Conservation (phyloP, 1,140 invertebrate genomes). For the Drosophila gunungcola region DNA sequence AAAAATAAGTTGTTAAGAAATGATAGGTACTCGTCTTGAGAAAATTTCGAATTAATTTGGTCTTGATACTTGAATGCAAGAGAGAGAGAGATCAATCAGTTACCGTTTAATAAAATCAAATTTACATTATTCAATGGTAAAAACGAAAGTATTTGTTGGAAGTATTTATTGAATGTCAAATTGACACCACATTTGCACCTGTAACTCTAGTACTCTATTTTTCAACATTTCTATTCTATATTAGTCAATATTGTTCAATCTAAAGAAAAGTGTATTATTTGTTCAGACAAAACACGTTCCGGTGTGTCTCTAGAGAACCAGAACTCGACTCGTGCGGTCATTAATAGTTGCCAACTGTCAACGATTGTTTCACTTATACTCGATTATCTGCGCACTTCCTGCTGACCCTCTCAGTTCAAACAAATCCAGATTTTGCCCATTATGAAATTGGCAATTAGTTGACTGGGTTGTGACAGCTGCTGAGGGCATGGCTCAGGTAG, state of each 20-base stretch:
- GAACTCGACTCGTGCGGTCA: neutral
- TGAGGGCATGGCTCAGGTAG: conserved; percentile 15
- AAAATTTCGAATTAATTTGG: no score
- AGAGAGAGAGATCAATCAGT: no score
- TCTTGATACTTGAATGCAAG: no score
- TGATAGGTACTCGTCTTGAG: no score
- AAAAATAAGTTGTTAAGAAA: neutral
- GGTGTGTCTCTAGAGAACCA: neutral
- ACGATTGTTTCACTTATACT: conserved; percentile 15
- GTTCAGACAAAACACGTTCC: conserved; percentile 3
- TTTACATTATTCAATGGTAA: no score
- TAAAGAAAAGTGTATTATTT: neutral
- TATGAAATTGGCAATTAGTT: conserved; percentile 44
- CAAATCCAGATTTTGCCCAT: conserved; percentile 32
- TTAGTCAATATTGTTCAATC: neutral
- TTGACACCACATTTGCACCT: no score
- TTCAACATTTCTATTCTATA: neutral
- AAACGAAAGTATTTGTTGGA: neutral
- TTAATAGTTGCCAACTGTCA: conserved; percentile 44
- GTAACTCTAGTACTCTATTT: no score
- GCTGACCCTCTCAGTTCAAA: neutral
- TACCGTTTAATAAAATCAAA: no score
- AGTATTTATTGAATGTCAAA: no score
- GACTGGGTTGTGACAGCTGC: conserved; percentile 13
- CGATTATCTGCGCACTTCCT: conserved; percentile 21